Evolutionary conservation across 2,113 vertebrate genomes (phyloP).

Genomic region (Eurypyga helias): DNA sequence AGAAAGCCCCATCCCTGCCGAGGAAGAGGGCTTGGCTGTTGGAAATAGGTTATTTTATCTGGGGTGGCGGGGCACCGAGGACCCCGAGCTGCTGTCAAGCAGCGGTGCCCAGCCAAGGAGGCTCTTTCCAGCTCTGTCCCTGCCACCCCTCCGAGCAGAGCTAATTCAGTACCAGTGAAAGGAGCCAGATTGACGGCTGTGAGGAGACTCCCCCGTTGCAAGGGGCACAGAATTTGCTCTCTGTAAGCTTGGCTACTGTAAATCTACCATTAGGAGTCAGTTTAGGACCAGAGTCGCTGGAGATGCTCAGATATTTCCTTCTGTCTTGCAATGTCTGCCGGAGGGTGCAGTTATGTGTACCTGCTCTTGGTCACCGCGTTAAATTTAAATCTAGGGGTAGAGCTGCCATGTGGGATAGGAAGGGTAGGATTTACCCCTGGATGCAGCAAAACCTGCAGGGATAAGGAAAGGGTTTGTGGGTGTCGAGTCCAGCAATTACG

Average conservation of each 20-base stretch:
- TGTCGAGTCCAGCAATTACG: not conserved
- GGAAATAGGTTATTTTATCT: not conserved
- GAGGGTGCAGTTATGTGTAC: not conserved
- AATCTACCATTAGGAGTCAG: not conserved
- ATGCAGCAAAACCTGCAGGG: not conserved
- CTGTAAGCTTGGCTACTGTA: accelerated
- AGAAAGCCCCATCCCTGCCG: accelerated
- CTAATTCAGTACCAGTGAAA: not conserved
- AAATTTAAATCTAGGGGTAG: not conserved
- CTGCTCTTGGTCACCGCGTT: not conserved
- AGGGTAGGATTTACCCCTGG: not conserved
- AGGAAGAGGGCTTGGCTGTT: not conserved
- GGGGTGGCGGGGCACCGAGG: not conserved
- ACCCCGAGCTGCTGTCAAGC: not conserved
- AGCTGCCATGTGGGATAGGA: not conserved
- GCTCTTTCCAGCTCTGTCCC: not conserved
- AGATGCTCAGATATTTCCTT: not conserved
- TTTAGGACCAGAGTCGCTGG: not conserved
- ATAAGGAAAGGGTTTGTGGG: not conserved
- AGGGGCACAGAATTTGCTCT: not conserved
- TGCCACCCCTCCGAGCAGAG: not conserved
- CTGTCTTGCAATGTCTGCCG: not conserved
- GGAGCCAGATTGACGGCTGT: not conserved
- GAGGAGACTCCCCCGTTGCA: not conserved
- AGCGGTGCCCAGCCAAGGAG: not conserved